Evolutionary conservation across 2,888 invertebrate species (phyloP).

Genomic region (Drosophila algonquin): DNA sequence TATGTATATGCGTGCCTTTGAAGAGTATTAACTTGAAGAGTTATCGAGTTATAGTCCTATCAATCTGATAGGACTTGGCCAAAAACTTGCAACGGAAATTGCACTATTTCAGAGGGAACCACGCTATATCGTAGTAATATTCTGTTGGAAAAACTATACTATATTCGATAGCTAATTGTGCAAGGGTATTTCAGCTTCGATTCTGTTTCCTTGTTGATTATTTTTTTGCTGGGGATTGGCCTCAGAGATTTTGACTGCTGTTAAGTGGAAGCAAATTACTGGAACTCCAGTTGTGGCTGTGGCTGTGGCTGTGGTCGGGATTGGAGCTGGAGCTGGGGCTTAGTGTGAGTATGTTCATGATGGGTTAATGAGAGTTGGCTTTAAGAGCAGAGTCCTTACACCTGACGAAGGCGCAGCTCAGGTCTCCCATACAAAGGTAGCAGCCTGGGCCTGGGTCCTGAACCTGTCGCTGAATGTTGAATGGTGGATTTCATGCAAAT

Average conservation of each 20-base stretch:
- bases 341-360: slow-evolving; percentile 5
- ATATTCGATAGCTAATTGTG: neutral
- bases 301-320: neutral
- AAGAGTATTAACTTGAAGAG: neutral
- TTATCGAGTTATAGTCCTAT: too few species aligned
- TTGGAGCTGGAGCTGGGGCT: neutral
- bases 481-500: slow-evolving; percentile 61
- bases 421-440: slow-evolving; percentile 8
- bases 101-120: too few species aligned
- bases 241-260: slow-evolving; percentile 35
- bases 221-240: slow-evolving; percentile 14
- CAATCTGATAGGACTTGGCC: neutral
- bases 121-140: too few species aligned
- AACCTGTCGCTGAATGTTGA: neutral
- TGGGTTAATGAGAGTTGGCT: slow-evolving; percentile 13
- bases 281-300: neutral
- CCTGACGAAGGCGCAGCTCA: neutral
- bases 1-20: too few species aligned
- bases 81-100: too few species aligned
- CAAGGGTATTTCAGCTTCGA: slow-evolving; percentile 5
- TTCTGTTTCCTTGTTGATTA: neutral
- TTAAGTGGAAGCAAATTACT: slow-evolving; percentile 66
- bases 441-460: neutral
- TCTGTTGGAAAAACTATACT: too few species aligned
- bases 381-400: neutral